Evolutionary conservation across 2,113 vertebrate genomes (phyloP).

Genomic region (Podarcis raffonei): DNA sequence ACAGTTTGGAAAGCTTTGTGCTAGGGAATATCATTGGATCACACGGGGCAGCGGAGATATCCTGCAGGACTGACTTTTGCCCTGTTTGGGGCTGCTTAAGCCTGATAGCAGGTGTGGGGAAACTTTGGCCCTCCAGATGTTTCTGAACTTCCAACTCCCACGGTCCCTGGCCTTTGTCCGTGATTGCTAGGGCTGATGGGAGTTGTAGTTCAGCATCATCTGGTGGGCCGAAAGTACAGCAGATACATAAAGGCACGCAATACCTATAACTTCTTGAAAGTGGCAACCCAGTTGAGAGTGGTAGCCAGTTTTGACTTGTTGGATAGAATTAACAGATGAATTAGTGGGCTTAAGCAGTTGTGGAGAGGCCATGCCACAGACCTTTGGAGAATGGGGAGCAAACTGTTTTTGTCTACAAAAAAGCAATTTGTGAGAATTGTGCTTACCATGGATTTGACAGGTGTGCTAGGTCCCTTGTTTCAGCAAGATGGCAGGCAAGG

Average conservation of each 20-base stretch:
- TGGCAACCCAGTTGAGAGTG: not conserved
- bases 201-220: too few relatives aligned
- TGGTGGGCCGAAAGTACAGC: too few relatives aligned
- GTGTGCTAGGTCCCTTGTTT: too few relatives aligned
- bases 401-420: not conserved
- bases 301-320: not conserved
- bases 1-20: not conserved
- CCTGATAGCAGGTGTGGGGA: not conserved
- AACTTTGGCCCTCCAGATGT: not conserved
- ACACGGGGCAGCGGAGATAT: too few relatives aligned
- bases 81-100: too few relatives aligned
- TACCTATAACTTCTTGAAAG: not conserved
- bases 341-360: not conserved
- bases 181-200: too few relatives aligned
- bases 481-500: not conserved
- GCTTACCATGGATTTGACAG: not conserved
- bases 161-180: too few relatives aligned
- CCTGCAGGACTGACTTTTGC: not conserved
- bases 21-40: not conserved
- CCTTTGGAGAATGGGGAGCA: not conserved
- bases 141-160: not conserved
- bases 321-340: not conserved
- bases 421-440: not conserved
- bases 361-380: not conserved
- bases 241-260: not conserved